A percentile compares a stretch with the other conserved stretches of the same genome.
Evolutionary conservation across 2,113 vertebrate genomes (phyloP).

Genomic region (Dendrocopos noguchii): DNA sequence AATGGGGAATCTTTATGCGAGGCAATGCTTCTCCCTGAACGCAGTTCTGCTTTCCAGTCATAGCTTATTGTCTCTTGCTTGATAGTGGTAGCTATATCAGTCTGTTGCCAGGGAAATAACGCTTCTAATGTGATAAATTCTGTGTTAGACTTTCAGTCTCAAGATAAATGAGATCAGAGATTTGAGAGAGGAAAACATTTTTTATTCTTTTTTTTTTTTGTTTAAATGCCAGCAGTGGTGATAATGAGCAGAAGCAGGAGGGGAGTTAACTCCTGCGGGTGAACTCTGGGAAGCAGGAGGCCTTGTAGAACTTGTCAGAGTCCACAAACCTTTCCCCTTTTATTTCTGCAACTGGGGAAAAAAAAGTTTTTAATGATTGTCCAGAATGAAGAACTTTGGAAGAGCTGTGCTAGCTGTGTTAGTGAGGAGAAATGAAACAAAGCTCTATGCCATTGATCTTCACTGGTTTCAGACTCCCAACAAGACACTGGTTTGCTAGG

Average conservation of each 20-base stretch:
- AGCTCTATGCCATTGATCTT: background rate
- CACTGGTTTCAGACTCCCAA: background rate
- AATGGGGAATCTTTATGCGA: background rate
- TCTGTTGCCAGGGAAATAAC: slow-evolving; percentile 10
- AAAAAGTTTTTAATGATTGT: background rate
- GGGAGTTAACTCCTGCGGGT: background rate
- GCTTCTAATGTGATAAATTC: slow-evolving; percentile 12
- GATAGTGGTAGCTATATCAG: background rate
- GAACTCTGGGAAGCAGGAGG: background rate
- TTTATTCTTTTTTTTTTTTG: background rate
- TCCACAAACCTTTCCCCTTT: background rate
- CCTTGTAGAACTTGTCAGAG: background rate
- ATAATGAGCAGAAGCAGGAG: background rate
- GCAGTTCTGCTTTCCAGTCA: background rate
- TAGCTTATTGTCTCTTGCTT: background rate
- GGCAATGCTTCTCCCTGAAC: background rate
- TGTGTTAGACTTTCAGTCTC: background rate
- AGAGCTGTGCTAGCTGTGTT: background rate
- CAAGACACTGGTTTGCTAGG: background rate
- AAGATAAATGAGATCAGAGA: slow-evolving; percentile 4
- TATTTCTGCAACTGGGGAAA: background rate
- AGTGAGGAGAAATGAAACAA: background rate
- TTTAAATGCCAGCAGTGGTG: background rate
- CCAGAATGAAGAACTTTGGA: background rate
- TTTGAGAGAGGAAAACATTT: background rate